Conservation (phyloP, 2,888 invertebrate genomes). For the Chrysolina haemoptera region DNA sequence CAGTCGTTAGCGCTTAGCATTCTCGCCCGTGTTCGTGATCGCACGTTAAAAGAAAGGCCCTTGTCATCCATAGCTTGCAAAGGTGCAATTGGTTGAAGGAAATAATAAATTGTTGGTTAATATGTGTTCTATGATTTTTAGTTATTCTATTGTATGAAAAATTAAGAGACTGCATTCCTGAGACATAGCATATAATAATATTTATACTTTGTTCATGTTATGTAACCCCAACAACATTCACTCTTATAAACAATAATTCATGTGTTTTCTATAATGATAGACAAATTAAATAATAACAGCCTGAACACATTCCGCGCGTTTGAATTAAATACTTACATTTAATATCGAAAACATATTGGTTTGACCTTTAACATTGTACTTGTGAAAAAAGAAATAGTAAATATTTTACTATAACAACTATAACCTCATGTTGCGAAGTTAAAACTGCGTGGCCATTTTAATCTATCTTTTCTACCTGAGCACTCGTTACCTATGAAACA, state of each 20-base stretch:
- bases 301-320: slow-evolving; percentile 32
- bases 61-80: too few species aligned
- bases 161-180: not conserved
- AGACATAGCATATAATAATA: not conserved
- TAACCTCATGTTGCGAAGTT: not conserved
- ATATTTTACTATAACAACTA: slow-evolving; percentile 20
- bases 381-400: slow-evolving; percentile 34
- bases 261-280: slow-evolving; percentile 38
- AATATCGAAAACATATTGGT: slow-evolving; percentile 35
- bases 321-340: slow-evolving; percentile 35
- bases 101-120: too few species aligned
- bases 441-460: not conserved
- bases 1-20: too few species aligned
- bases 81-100: too few species aligned
- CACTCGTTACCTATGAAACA: slow-evolving; percentile 19
- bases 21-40: too few species aligned
- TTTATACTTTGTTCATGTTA: slow-evolving; percentile 28
- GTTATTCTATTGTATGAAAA: not conserved
- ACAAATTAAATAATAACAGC: slow-evolving; percentile 43
- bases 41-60: too few species aligned
- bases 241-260: slow-evolving; percentile 35
- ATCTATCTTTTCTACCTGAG: slow-evolving; percentile 22
- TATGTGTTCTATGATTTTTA: too few species aligned
- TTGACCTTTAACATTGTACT: slow-evolving; percentile 41
- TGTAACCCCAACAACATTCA: slow-evolving; percentile 32